A percentile compares a stretch with the other conserved stretches of the same genome.
These are phyloP conservation scores for Leptatherina wallacei DNA, from an alignment of 2,797 vertebrate genomes.

Conservation along the genomic window DNA sequence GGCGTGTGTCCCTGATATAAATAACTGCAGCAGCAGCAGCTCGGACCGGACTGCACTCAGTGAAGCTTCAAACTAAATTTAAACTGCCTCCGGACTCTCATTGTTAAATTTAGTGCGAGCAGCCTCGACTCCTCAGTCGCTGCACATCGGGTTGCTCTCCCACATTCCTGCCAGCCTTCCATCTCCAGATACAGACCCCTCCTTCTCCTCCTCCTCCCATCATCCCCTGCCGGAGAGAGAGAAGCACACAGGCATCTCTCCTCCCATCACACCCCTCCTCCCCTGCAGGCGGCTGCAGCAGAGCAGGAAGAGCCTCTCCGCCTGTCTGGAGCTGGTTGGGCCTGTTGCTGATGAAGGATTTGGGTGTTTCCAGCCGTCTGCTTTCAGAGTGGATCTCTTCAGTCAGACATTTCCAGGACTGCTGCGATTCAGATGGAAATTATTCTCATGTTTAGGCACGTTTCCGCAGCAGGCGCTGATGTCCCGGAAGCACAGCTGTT, in stretches of 20 bases:
- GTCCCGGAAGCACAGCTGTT: background rate
- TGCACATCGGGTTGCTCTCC: conserved; percentile 47
- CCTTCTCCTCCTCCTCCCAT: conserved; percentile 66
- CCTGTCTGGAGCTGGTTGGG: conserved; percentile 42
- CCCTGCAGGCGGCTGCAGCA: conserved; percentile 57
- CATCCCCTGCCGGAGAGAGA: conserved; percentile 59
- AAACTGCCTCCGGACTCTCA: conserved; percentile 33
- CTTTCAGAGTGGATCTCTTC: conserved; percentile 16
- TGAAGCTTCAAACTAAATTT: conserved; percentile 52
- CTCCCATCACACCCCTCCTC: conserved; percentile 62
- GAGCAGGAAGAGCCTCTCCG: conserved; percentile 61
- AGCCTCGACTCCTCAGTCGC: conserved; percentile 41
- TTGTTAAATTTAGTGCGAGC: conserved; percentile 61
- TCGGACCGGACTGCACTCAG: conserved; percentile 2
- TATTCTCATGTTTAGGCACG: background rate
- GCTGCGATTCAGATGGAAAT: conserved; percentile 19
- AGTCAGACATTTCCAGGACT: conserved; percentile 25
- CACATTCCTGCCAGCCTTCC: conserved; percentile 70
- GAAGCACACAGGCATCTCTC: conserved; percentile 57
- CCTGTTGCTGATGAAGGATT: conserved; percentile 63
- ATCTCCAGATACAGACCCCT: conserved; percentile 74
- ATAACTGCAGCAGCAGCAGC: conserved; percentile 20
- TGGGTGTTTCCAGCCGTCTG: conserved; percentile 39
- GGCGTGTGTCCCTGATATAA: background rate
- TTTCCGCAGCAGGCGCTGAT: background rate